Evolutionary conservation across 2,797 vertebrate species (phyloP).

Genomic region (Sebastiscus tertius): DNA sequence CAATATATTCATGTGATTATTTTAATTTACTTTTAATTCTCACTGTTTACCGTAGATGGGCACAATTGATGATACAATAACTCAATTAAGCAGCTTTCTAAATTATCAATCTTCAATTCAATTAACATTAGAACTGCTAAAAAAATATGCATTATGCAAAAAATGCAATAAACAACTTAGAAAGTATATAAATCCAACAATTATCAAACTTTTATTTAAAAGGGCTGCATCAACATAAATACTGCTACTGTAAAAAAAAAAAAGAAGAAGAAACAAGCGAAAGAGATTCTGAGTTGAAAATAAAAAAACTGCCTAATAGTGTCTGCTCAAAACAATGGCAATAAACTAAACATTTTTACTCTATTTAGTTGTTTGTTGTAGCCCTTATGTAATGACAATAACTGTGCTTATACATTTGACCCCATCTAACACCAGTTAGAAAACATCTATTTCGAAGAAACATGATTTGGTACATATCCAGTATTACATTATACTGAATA

Average conservation of each 20-base stretch:
- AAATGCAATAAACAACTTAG: background rate
- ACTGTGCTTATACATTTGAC: too few relatives aligned
- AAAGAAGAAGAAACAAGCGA: background rate
- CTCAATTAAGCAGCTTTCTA: background rate
- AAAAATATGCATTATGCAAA: background rate
- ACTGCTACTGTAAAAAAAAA: background rate
- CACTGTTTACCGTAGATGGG: background rate
- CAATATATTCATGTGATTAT: background rate
- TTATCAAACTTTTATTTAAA: background rate
- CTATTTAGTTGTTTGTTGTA: too few relatives aligned
- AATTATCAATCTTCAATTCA: background rate
- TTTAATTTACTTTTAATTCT: background rate
- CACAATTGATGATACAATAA: background rate
- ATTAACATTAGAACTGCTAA: background rate
- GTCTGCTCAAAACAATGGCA: too few relatives aligned
- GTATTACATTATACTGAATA: background rate
- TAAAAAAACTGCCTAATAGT: background rate
- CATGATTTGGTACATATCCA: background rate
- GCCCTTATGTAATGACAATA: too few relatives aligned
- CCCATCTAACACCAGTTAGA: too few relatives aligned
- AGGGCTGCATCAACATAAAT: background rate
- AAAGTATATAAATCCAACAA: background rate
- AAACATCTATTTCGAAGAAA: too few relatives aligned
- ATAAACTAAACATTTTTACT: too few relatives aligned
- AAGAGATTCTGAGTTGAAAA: background rate